Base-by-base conservation (phyloP, 2,113 vertebrate genomes). In the Beaufortia kweichowensis region DNA sequence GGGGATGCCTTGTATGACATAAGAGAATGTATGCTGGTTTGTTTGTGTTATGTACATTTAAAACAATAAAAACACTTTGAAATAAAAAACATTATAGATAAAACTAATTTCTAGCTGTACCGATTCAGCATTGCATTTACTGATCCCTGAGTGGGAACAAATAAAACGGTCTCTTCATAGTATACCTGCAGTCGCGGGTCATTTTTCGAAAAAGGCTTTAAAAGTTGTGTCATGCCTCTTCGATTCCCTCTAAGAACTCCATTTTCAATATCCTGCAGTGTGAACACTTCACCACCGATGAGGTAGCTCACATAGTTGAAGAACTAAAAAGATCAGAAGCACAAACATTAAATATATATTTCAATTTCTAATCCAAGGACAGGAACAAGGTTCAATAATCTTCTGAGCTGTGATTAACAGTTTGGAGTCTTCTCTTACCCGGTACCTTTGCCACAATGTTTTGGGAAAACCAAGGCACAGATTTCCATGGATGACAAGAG, bases 251-350 rank as follows among this genome's bases (percentile, higher is more conserved):
- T 86, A 50, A 93, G 86, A 12, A 94, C 87, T 0, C 93, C 92
- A 21, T 94, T 93, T 84, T 93, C 92, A 46, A 94, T 93, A 79
- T 93, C 92, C 87, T 93, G 92, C 64, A 93, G 78, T 0, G 93
- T 92, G 85, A 90, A 94, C 43, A 93, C 88, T 62, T 92, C 91
- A 50, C 92, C 93, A 72, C 93, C 92, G 82, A 94, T 94, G 80
- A 93, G 83, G 86, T 93, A 94, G 82, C 93, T 94, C 80, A 92
- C 92, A 56, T 91, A 92, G 84, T 93, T 94, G 73, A 93, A 93
- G 83, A 93, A 94, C 93, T 94, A 86, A 81, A 62, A 68, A n/a
- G 31, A 79, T 24, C 21, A 33, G 2, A 41, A 6, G 23, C n/a
- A 46, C 14, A 59, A 56, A 41, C 15, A 23, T 57, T 33, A 43